These are phyloP conservation scores for Hydropotes inermis DNA, from an alignment of 2,113 vertebrate genomes.

Conservation along the genomic window DNA sequence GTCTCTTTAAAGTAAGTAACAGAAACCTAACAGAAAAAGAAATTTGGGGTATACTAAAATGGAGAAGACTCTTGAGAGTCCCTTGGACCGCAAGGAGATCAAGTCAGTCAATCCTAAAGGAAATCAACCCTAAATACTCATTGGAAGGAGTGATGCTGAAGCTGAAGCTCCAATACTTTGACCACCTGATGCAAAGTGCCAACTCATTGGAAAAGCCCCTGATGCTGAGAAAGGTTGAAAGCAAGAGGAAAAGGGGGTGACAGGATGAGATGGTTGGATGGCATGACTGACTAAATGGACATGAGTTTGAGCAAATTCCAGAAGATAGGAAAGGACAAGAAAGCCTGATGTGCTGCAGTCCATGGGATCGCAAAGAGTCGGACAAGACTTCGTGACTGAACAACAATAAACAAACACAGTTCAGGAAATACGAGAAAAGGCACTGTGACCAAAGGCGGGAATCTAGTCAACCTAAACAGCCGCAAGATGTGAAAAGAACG, in stretches of 20 bases:
- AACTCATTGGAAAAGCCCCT: background rate
- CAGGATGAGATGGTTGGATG: background rate
- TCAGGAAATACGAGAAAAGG: constrained; percentile 29
- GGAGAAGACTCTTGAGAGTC: background rate
- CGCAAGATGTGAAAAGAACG: background rate
- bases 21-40: background rate
- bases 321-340: background rate
- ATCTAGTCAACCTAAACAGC: background rate
- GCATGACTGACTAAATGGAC: background rate
- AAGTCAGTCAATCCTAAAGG: background rate
- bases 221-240: background rate
- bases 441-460: background rate
- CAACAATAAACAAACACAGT: background rate
- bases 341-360: background rate
- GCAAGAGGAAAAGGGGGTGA: background rate
- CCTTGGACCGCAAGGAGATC: background rate
- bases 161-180: background rate
- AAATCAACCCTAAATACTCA: background rate
- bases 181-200: background rate
- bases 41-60: background rate
- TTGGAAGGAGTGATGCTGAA: background rate
- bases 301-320: background rate
- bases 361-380: background rate
- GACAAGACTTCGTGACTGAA: background rate
- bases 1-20: background rate